Base-by-base conservation (phyloP, 2,888 invertebrate species). In the Hirtodrosophila confusa region DNA sequence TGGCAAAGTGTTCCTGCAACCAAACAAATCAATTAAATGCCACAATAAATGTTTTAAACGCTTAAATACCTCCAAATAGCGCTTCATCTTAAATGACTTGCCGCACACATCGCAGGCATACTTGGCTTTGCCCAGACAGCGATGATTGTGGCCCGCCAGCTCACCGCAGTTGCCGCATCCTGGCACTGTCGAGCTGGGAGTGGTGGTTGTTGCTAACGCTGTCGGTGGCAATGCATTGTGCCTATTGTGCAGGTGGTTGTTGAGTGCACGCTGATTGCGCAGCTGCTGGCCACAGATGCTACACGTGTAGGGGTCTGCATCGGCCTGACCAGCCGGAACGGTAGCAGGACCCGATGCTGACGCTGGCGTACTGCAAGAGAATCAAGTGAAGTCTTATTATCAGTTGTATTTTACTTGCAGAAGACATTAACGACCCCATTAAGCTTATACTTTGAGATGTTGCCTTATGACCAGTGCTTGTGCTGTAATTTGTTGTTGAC, bases 1-100 rank as follows among this genome's bases (percentile, higher is more conserved):
- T 90, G 44, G 90, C 90, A 77, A 89, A 85, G 71, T 90, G 90
- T 49, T 90, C 90, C 86, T 88, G 51, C 0, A 37, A 6, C n/a
- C 17, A 17, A 48, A 24, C 1, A 5, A 27, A 27, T 17, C 0
- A 3, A 31, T 6, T n/a, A 23, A 31, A 2, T n/a, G 10, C 8
- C 17, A 36, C 3, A n/a, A 31, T 6, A 11, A 8, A 48, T n/a
- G 33, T 17, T 1, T 17, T 1, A 17, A 17, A 17, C 17, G 10
- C 9, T 35, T 45, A 24, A 10, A 6, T 63, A 89, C 88, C 74
- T 90, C 86, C 29, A 89, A 64, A 65, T 88, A 89, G 29, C 88
- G 88, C 35, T 80, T 80, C 67, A 87, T 79, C 23, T 89, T 89
- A 48, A 90, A 90, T 17, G 82, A 80, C 55, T 89, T 90, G 33